Percentiles rank a stretch among this genome's conserved stretches.
These are phyloP conservation scores for Zygogramma bicolorata DNA, from an alignment of 2,888 invertebrate genomes.

Conservation along the genomic window DNA sequence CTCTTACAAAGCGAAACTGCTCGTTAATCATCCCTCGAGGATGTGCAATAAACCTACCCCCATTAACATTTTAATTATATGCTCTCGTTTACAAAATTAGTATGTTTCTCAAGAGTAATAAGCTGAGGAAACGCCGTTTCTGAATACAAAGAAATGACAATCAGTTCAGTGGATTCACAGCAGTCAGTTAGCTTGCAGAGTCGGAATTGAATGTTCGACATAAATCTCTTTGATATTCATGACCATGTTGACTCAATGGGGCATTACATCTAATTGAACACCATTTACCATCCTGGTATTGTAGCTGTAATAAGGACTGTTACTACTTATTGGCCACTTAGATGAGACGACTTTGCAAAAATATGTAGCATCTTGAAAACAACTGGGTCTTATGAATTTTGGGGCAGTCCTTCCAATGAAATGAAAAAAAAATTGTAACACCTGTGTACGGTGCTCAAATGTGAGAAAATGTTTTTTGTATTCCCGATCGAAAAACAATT, in stretches of 20 bases:
- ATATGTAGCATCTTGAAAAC: too few relatives aligned
- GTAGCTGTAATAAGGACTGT: background rate
- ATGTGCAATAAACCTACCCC: background rate
- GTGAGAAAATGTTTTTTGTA: too few relatives aligned
- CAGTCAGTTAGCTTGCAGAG: background rate
- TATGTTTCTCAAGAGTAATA: background rate
- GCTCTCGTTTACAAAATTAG: background rate
- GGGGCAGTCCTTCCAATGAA: too few relatives aligned
- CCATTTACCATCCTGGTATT: background rate
- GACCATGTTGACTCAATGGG: background rate
- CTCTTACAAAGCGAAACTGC: background rate
- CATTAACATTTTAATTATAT: background rate
- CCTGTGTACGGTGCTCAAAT: too few relatives aligned
- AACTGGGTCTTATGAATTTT: too few relatives aligned
- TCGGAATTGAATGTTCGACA: background rate
- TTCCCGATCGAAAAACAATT: too few relatives aligned
- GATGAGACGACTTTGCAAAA: too few relatives aligned
- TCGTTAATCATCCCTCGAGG: background rate
- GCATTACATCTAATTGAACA: background rate
- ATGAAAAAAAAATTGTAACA: too few relatives aligned
- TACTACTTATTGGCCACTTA: too few relatives aligned
- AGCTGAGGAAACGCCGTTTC: background rate
- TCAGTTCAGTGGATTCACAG: background rate
- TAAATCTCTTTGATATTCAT: background rate
- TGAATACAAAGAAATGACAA: background rate